Evolutionary conservation across 2,113 vertebrate genomes (phyloP), one percentile per base, ranked within the genome.

Genomic region (Phyllostomus hastatus): DNA sequence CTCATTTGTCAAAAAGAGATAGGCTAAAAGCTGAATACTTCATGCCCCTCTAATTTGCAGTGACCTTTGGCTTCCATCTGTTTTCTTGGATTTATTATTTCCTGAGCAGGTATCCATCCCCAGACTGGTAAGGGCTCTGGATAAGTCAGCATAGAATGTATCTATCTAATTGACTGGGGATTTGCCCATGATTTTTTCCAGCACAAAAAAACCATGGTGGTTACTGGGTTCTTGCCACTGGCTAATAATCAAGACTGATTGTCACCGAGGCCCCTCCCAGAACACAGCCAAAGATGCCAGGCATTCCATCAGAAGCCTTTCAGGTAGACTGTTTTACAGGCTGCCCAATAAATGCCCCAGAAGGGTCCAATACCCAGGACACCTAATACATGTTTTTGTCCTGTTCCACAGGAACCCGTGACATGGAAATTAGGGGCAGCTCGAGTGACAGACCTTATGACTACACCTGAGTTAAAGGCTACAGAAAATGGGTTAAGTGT

Each of bases 61-160:
- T 31, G 54, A 75, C 31, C 38, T 33, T 38, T 38, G 26, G 17
- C 41, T 91, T 90, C 61, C 43, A 15, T 33, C 20, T 78, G 17
- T 54, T 90, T 90, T 91, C 19, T 88, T 59, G 73, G 76, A 91
- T 66, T 78, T 78, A 88, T n/a, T 76, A 91, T 85, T 73, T 97
- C 75, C 59, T 80, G 33, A 82, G 24, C 8, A 73, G 91, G 15
- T 16, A 15, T 7, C 5, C 10, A 16, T 11, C 5, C 10, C 33
- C 14, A 33, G 76, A 75, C 35, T 78, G 69, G 16, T 10, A 70
- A 75, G 31, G 38, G 22, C 81, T 46, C 66, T 57, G 31, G 46
- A 14, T 33, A 85, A 78, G 46, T 43, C 14, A 78, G 52, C 2
- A 54, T 3, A 59, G 46, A 76, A 35, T 48, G 28, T 33, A 38